phyloP scores from a whole-genome alignment of 1,140 invertebrate genomes.

The Drusus annulatus region DNA sequence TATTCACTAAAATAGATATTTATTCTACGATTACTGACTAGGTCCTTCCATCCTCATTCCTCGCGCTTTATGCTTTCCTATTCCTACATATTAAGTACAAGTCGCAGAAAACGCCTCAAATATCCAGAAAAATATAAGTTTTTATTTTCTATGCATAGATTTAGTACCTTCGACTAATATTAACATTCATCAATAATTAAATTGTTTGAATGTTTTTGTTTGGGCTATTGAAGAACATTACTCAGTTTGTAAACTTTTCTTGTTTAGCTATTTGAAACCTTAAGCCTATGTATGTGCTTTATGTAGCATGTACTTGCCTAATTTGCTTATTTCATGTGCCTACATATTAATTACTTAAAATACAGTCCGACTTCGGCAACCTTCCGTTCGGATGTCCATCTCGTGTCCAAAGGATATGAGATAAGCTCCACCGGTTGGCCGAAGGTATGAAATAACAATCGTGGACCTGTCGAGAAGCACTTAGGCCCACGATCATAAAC shows the following conservation, averaged over 20 bases:
- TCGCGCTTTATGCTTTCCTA: background rate
- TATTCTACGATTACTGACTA: conserved; percentile 13
- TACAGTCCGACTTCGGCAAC: background rate
- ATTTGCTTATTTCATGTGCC: no score
- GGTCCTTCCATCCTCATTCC: background rate
- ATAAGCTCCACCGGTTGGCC: background rate
- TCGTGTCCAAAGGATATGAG: conserved; percentile 30
- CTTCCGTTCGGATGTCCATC: background rate
- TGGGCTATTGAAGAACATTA: no score
- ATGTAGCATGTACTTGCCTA: background rate
- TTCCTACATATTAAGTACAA: conserved; percentile 27
- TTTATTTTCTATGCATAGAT: conserved; percentile 3
- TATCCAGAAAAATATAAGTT: conserved; percentile 27
- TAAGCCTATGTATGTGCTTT: background rate
- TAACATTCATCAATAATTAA: background rate
- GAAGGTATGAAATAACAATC: conserved; percentile 46
- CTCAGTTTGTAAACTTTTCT: no score
- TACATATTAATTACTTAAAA: background rate
- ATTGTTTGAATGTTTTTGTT: background rate
- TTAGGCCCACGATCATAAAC: conserved; percentile 55
- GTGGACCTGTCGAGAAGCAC: conserved; percentile 60
- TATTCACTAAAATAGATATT: conserved; percentile 18
- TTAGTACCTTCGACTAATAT: conserved; percentile 6
- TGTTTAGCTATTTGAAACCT: background rate
- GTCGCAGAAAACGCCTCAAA: conserved; percentile 39